Evolutionary conservation across 2,113 vertebrate species (phyloP), one percentile per base, ranked within the genome.

Genomic region (Ceyx cyanopectus): DNA sequence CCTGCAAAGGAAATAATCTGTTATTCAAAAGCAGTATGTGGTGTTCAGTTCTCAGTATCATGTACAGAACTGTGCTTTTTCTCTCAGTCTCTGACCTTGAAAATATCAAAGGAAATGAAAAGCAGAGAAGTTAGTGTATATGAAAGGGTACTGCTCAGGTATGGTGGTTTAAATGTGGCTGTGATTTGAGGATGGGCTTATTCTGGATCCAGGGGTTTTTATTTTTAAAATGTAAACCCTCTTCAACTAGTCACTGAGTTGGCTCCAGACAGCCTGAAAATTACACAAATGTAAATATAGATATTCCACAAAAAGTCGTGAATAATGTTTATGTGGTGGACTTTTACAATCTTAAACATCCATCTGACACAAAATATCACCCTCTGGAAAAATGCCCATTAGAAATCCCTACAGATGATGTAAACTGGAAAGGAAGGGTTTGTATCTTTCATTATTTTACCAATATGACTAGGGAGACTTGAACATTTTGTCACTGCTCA

Each of bases 1-100:
- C 89, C 93, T 93, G 86, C 74, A 93, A 92, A 87, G 12, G 27
- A 95, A 96, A 96, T 94, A 3, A 89, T 92, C 92, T 87, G 84
- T 92, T 94, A 82, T 91, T 93, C 84, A 93, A 90, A 95, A 94
- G 45, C 91, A 89, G 30, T 89, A 63, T 90, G 86, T 69, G 56
- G 54, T 85, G 58, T 63, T 96, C 58, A n/a, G 58, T 87, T 89
- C 58, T 89, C 50, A 89, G 81, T 85, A 87, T 21, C 67, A 22
- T 70, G 37, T 21, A 58, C 19, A 84, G 41, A 79, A 37, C 34
- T 62, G 32, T 65, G 29, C 20, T 89, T 96, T 95, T 87, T 80
- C 46, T 79, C 60, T 85, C 93, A 69, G 46, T 46, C 81, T 86
- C 69, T 95, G 82, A 81, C 90, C 77, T 68, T 94, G 84, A 62